A percentile compares a stretch with the other conserved stretches of the same genome.
Conservation (phyloP, 2,113 vertebrate species). For the Lucifuga dentata region DNA sequence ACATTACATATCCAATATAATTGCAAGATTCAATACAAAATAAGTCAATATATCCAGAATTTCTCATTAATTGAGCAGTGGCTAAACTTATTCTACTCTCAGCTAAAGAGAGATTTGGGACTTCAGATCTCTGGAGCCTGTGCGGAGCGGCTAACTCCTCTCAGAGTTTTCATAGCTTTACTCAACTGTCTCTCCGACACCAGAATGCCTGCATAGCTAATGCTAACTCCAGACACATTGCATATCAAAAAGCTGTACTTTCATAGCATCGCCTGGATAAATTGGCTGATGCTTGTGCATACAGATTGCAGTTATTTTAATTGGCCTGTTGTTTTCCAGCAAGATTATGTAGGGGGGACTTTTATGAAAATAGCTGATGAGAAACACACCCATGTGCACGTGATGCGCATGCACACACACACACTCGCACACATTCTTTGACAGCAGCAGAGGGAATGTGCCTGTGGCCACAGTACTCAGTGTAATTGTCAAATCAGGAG, state of each 20-base stretch:
- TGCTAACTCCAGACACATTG: constrained; percentile 33
- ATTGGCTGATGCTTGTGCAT: constrained; percentile 57
- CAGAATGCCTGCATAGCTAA: constrained; percentile 22
- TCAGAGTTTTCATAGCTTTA: constrained; percentile 20
- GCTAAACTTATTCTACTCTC: constrained; percentile 67
- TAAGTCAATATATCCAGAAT: constrained; percentile 7
- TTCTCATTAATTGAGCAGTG: constrained; percentile 57
- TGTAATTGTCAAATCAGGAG: constrained; percentile 53
- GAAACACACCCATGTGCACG: constrained; percentile 9
- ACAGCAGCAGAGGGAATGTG: constrained; percentile 44
- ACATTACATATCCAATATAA: not conserved
- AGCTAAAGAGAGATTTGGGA: constrained; percentile 71
- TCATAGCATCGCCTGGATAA: constrained; percentile 43
- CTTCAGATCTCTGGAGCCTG: constrained; percentile 62
- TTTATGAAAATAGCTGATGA: constrained; percentile 35
- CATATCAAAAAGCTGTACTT: constrained; percentile 36
- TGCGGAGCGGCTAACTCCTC: constrained; percentile 42
- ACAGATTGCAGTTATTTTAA: constrained; percentile 68
- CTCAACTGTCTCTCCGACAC: constrained; percentile 8
- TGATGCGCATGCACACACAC: not conserved
- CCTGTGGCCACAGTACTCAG: constrained; percentile 41
- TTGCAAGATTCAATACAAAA: not conserved
- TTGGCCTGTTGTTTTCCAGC: constrained; percentile 67
- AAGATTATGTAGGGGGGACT: constrained; percentile 51
- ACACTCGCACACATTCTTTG: constrained; percentile 40